phyloP scores from a whole-genome alignment of 2,113 vertebrate genomes.

The Onychostoma macrolepis region DNA sequence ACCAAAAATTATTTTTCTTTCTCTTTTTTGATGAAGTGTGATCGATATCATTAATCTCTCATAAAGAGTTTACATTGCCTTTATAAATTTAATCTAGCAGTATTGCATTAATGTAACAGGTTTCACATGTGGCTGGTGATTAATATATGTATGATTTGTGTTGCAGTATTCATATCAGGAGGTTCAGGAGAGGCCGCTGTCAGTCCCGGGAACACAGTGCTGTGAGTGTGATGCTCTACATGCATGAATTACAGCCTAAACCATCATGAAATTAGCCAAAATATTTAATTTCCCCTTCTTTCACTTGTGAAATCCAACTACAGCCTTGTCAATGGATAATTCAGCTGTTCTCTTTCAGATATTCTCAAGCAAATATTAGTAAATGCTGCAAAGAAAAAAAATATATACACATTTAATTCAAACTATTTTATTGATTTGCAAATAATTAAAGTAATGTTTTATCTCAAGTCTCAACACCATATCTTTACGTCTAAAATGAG shows the following conservation, averaged over 20 bases:
- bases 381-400: background rate
- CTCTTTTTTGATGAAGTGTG: too few species aligned
- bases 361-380: slow-evolving; percentile 7
- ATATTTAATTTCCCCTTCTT: background rate
- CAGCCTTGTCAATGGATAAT: too few species aligned
- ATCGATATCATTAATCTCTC: too few species aligned
- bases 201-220: slow-evolving; percentile 88
- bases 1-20: too few species aligned
- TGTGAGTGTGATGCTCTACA: slow-evolving; percentile 81
- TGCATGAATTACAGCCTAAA: background rate
- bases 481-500: too few species aligned
- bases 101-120: too few species aligned
- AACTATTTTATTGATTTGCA: too few species aligned
- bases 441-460: background rate
- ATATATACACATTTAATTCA: background rate
- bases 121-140: background rate
- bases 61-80: too few species aligned
- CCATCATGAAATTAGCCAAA: background rate
- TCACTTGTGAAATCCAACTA: background rate
- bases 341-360: background rate
- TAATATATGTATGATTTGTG: slow-evolving; percentile 23
- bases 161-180: slow-evolving; percentile 83
- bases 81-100: too few species aligned
- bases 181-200: slow-evolving; percentile 89
- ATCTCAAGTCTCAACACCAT: background rate